Evolutionary conservation across 1,140 invertebrate genomes (phyloP), one percentile per base, ranked within the genome.

Genomic region (Acromyrmex heyeri): DNA sequence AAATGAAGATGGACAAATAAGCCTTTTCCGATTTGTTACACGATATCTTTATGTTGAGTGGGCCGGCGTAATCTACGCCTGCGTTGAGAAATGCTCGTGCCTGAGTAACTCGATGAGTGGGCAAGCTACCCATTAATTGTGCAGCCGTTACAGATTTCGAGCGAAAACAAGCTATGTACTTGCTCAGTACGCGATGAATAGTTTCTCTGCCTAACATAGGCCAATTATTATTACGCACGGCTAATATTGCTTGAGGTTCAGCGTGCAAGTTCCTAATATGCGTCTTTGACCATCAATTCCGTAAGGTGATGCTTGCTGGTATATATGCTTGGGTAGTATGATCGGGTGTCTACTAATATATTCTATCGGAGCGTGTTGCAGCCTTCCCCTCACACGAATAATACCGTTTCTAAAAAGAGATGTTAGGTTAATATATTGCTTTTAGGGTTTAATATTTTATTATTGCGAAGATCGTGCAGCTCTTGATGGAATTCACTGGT

Each of bases 291-390:
- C 7, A 85, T 38, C 0, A 76, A 4, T 10, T 69, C 16, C 1
- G 72, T 76, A 2, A 85, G 27, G 1, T 85, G 53, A 38, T 77
- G 50, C 16, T 65, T 67, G 8, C 24, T 21, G 21, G 21, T 21
- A 21, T 21, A 21, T 21, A 21, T 21, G 21, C 21, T 21, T 57
- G 1, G 64, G 72, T 16, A 85, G 5, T 4, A 86, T 4, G 0
- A 86, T 73, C 0, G 65, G 57, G 16, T 81, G n/a, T 38, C 64
- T 72, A 27, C 72, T 61, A 0, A 3, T 3, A 21, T 44, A 85
- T 8, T 34, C 0, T 34, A 34, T 34, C 8, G n/a, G 7, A 0
- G 64, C 53, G 1, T 61, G 16, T 0, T 38, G 12, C 7, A 85
- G 7, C 0, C 83, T 73, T 14, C 57, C 12, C 0, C 48, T 12